These are phyloP conservation scores for Copsychus sechellarum DNA, from an alignment of 2,113 vertebrate species.

Conservation along the genomic window DNA sequence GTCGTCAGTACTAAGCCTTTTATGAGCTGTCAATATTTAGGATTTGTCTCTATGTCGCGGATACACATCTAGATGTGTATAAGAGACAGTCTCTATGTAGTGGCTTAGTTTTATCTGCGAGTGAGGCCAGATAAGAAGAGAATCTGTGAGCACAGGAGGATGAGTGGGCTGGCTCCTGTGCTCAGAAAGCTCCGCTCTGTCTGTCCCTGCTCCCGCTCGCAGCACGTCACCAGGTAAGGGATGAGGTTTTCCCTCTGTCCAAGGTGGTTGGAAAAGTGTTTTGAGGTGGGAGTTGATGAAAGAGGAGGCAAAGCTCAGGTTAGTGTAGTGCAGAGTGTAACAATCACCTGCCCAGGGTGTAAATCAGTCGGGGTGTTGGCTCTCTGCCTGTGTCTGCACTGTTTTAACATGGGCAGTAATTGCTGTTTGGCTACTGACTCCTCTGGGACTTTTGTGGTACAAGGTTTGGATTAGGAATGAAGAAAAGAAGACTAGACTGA, in stretches of 20 bases:
- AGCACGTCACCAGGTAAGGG: neutral
- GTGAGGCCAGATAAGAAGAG: neutral
- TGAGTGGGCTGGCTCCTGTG: neutral
- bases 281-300: neutral
- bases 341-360: neutral
- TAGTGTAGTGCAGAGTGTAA: neutral
- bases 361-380: neutral
- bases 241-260: neutral
- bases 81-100: neutral
- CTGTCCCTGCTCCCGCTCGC: fast-evolving
- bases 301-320: neutral
- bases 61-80: too few relatives aligned
- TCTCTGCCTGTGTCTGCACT: neutral
- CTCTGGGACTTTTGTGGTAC: neutral
- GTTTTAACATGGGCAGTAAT: neutral
- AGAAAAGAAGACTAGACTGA: neutral
- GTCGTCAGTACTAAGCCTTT: neutral
- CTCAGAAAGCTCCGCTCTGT: fast-evolving
- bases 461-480: neutral
- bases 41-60: neutral
- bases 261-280: neutral
- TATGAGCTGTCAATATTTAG: neutral
- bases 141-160: neutral
- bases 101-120: neutral
- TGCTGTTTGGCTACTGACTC: neutral